Percentiles rank a stretch among this genome's conserved stretches.
Evolutionary conservation across 2,888 invertebrate species (phyloP).

Genomic region (Rhagium mordax): DNA sequence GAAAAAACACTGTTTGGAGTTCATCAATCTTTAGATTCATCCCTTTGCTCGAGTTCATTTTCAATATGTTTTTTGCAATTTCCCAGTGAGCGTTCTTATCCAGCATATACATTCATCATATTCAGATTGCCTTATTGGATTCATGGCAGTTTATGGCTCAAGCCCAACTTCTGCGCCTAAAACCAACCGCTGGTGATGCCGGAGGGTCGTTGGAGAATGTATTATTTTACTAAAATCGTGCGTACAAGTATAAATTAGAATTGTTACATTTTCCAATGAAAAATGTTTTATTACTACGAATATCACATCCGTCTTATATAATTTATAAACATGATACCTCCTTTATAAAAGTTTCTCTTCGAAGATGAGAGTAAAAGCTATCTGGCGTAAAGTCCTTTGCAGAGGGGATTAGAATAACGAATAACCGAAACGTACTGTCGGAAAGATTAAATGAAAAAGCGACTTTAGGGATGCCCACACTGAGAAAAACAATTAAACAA

Average conservation of each 20-base stretch:
- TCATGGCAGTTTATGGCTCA: slow-evolving; percentile 48
- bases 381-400: too few species aligned
- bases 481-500: too few species aligned
- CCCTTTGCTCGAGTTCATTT: slow-evolving; percentile 44
- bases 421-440: too few species aligned
- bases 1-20: slow-evolving; percentile 44
- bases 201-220: not conserved
- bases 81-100: slow-evolving; percentile 43
- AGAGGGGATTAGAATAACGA: too few species aligned
- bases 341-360: too few species aligned
- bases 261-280: too few species aligned
- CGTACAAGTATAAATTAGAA: not conserved
- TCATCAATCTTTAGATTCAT: slow-evolving; percentile 53
- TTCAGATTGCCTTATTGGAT: slow-evolving; percentile 55
- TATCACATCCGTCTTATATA: too few species aligned
- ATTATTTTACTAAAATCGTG: not conserved
- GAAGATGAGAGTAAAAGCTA: too few species aligned
- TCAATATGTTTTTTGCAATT: slow-evolving; percentile 48
- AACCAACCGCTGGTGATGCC: not conserved
- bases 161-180: not conserved
- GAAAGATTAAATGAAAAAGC: too few species aligned
- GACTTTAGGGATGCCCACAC: too few species aligned
- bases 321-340: too few species aligned
- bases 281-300: too few species aligned
- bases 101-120: slow-evolving; percentile 54